Conservation (phyloP, 2,888 invertebrate genomes). For the Allophyes oxyacanthae region DNA sequence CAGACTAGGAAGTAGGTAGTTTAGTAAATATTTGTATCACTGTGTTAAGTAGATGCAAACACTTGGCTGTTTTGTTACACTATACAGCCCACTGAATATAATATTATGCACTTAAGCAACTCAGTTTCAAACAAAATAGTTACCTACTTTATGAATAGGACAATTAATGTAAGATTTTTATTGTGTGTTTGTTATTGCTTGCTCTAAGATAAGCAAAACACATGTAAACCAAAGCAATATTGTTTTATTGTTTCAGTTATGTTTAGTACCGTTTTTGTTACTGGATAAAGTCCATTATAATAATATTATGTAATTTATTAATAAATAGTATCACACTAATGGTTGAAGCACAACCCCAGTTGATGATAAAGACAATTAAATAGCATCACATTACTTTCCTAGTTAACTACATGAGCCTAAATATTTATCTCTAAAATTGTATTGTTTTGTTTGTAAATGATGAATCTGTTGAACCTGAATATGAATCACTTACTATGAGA, state of each 20-base stretch:
- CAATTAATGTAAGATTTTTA: neutral
- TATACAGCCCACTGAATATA: conserved; percentile 21
- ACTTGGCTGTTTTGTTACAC: conserved; percentile 12
- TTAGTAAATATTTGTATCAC: conserved; percentile 29
- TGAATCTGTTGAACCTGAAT: no score
- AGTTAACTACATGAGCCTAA: no score
- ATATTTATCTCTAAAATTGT: no score
- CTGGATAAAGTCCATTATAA: no score
- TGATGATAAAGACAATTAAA: no score
- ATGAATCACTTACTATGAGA: no score
- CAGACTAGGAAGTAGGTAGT: conserved; percentile 34
- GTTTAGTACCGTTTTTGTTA: neutral
- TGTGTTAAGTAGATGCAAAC: conserved; percentile 44
- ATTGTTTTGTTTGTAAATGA: no score
- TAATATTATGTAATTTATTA: no score
- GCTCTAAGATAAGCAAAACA: neutral
- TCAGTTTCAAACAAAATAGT: conserved; percentile 1
- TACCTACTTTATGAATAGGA: neutral
- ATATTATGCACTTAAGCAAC: conserved; percentile 13
- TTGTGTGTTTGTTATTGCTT: conserved; percentile 2
- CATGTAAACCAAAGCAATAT: no score
- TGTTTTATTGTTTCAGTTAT: neutral
- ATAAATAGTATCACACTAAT: no score
- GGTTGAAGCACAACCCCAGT: no score
- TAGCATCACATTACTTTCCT: no score